Base-by-base conservation (phyloP, 2,797 vertebrate genomes). In the Picus viridis region DNA sequence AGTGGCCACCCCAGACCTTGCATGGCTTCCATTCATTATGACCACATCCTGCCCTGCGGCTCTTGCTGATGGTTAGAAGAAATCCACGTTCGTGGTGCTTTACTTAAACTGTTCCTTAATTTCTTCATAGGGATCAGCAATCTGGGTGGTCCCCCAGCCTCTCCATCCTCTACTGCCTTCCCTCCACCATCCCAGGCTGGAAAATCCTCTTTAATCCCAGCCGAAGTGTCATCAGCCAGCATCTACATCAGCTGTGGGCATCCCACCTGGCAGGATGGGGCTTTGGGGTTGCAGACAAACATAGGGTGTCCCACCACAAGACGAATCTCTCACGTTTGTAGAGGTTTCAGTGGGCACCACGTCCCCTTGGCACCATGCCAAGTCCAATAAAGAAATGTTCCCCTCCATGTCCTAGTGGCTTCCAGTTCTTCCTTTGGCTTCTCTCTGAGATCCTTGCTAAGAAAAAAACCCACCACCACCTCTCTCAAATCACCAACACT, bases 61-160 rank as follows among this genome's bases (percentile, higher is more conserved):
- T 36, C 2, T 1, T 16, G 19, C 16, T 8, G 19, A 19, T 0
- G 9, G n/a, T 39, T 75, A 75, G 57, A 19, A 47, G n/a, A 51
- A 12, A 30, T 8, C 0, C 0, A 9, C 2, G 5, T 11, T 77
- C 3, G 1, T 2, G 24, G 43, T 26, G 43, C 1, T 45, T 57
- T 23, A 29, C 32, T 10, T 17, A 15, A 12, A 22, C 30, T 64
- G 74, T 51, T 24, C 9, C 14, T 57, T 64, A 0, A 8, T 61
- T 76, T 64, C 26, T 45, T 34, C 10, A 0, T 75, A 94, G 95
- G 91, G 29, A 84, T 4, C 58, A 17, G 58, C 77, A 67, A 20
- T 39, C 4, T 1, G 39, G 59, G 41, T 72, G 78, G 14, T 10
- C 13, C n/a, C 70, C 20, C 73, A 47, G 11, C 23, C 41, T 64